phyloP scores from a whole-genome alignment of 2,797 vertebrate genomes.

The Rhynchotus rufescens region DNA sequence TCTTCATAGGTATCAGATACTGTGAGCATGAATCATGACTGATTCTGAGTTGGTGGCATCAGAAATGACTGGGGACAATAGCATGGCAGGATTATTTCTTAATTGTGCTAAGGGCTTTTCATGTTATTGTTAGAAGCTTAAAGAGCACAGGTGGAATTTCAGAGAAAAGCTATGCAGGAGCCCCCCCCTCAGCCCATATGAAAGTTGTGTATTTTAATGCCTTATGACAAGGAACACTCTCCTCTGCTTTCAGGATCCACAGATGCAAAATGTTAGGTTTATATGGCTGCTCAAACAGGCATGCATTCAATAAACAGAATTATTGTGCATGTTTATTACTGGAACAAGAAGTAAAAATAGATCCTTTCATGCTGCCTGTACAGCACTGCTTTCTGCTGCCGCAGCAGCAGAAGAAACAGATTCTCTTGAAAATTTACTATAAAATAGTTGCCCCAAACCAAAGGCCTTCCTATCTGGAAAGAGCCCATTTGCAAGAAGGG shows the following conservation, averaged over 20 bases:
- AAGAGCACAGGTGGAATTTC: background rate
- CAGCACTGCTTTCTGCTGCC: background rate
- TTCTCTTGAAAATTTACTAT: background rate
- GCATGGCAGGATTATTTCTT: background rate
- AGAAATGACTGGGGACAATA: background rate
- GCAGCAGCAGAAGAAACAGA: background rate
- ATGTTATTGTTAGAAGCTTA: background rate
- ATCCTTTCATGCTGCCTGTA: background rate
- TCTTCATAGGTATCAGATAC: background rate
- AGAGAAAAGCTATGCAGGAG: background rate
- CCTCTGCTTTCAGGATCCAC: background rate
- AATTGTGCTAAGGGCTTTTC: background rate
- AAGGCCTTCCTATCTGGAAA: background rate
- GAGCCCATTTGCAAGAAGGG: background rate
- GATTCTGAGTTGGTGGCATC: background rate
- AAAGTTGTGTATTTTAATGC: background rate
- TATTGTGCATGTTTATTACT: background rate
- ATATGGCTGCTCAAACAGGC: background rate
- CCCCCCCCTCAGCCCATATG: background rate
- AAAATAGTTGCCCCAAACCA: background rate
- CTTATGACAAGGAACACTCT: background rate
- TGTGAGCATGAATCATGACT: background rate
- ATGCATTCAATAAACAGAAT: background rate
- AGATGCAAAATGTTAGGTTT: background rate
- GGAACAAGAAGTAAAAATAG: background rate